phyloP scores from a whole-genome alignment of 2,888 invertebrate species.

The Pheosia tremula region DNA sequence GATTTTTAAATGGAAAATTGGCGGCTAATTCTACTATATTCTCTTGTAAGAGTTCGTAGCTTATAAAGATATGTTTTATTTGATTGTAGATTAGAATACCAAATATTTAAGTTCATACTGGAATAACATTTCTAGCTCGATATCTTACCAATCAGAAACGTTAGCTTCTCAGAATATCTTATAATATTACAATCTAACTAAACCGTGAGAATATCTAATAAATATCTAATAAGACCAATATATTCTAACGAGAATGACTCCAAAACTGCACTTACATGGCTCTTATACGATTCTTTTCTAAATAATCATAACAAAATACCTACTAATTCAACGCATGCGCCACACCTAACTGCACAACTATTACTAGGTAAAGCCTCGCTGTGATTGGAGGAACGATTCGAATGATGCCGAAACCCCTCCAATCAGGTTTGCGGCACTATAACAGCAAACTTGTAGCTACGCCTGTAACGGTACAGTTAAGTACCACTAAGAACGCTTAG shows the following conservation, averaged over 20 bases:
- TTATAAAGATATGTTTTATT: too few relatives aligned
- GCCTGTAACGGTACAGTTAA: slow-evolving; percentile 55
- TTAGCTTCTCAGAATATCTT: too few relatives aligned
- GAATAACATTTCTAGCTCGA: too few relatives aligned
- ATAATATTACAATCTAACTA: too few relatives aligned
- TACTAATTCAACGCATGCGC: slow-evolving; percentile 36
- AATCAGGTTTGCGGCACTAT: slow-evolving; percentile 57
- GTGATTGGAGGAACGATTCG: slow-evolving; percentile 68
- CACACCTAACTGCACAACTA: slow-evolving; percentile 48
- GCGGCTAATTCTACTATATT: background rate
- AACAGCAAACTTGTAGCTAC: slow-evolving; percentile 64
- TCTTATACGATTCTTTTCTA: background rate
- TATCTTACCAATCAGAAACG: too few relatives aligned
- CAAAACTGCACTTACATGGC: background rate
- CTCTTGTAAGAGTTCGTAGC: too few relatives aligned
- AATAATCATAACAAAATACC: slow-evolving; percentile 27
- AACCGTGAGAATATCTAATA: too few relatives aligned
- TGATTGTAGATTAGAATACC: too few relatives aligned
- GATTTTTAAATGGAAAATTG: background rate
- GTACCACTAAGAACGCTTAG: slow-evolving; percentile 31
- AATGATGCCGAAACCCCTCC: slow-evolving; percentile 46
- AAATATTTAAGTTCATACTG: too few relatives aligned
- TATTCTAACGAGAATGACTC: too few relatives aligned
- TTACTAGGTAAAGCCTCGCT: slow-evolving; percentile 59
- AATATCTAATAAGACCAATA: background rate